Percentiles rank a stretch among this genome's conserved stretches.
phyloP scores from a whole-genome alignment of 2,888 invertebrate species.

The Prosopocoilus inquinatus region DNA sequence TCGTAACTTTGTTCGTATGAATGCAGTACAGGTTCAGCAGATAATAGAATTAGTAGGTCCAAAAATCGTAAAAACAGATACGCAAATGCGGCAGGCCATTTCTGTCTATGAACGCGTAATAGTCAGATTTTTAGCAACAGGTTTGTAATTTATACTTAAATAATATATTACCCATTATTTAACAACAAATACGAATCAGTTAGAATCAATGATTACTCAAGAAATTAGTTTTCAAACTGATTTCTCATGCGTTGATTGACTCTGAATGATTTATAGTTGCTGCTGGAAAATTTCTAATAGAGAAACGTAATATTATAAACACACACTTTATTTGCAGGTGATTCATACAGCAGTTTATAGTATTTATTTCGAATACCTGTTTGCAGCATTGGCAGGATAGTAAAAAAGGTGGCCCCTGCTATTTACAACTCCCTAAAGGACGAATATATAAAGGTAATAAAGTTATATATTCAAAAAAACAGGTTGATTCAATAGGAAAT shows the following conservation, averaged over 20 bases:
- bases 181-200: too few species aligned
- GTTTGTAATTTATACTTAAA: background rate
- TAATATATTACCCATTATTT: background rate
- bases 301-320: too few species aligned
- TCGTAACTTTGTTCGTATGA: too few species aligned
- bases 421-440: slow-evolving; percentile 13
- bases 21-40: too few species aligned
- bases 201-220: too few species aligned
- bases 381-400: slow-evolving; percentile 20
- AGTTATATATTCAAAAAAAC: background rate
- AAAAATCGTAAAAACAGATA: slow-evolving; percentile 8
- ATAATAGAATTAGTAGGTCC: slow-evolving; percentile 8
- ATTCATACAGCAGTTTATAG: slow-evolving; percentile 16
- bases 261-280: too few species aligned
- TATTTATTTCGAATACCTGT: slow-evolving; percentile 19
- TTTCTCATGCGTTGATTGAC: too few species aligned
- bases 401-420: slow-evolving; percentile 12
- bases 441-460: slow-evolving; percentile 15
- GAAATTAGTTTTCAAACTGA: too few species aligned
- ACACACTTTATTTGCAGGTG: slow-evolving; percentile 3
- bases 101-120: slow-evolving; percentile 12
- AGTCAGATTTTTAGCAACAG: slow-evolving; percentile 10
- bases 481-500: background rate
- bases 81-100: slow-evolving; percentile 11
- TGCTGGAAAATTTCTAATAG: too few species aligned